Evolutionary conservation across 2,113 vertebrate genomes (phyloP).

Genomic region (Hypanus sabinus): DNA sequence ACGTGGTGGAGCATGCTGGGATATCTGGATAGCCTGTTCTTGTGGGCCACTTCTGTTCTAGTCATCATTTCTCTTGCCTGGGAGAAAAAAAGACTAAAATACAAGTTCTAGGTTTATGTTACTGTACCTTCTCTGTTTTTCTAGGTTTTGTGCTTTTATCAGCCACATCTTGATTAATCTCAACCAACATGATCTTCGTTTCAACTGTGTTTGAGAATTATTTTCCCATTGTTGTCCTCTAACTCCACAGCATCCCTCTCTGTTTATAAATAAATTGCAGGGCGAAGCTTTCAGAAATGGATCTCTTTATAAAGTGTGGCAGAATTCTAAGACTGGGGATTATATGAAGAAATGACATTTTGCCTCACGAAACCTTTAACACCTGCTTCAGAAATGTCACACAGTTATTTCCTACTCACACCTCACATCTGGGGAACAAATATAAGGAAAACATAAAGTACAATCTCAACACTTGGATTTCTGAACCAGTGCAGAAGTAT

Average conservation of each 20-base stretch:
- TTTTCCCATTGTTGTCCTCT: not conserved
- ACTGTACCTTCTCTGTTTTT: not conserved
- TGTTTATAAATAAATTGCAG: not conserved
- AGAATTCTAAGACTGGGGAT: not conserved
- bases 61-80: not conserved
- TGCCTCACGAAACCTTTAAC: not conserved
- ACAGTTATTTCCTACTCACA: not conserved
- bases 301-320: not conserved
- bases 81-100: too few relatives aligned
- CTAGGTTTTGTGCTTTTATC: not conserved
- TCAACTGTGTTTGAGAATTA: not conserved
- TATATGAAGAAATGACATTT: not conserved
- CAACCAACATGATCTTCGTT: not conserved
- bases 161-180: not conserved
- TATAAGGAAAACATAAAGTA: not conserved
- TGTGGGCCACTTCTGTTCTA: too few relatives aligned
- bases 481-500: too few relatives aligned
- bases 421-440: not conserved
- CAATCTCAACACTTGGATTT: not conserved
- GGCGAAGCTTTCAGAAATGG: not conserved
- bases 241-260: too few relatives aligned
- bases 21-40: too few relatives aligned
- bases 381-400: not conserved
- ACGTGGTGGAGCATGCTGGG: too few relatives aligned
- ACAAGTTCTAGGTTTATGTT: too few relatives aligned